Evolutionary conservation across 2,888 invertebrate genomes (phyloP).

Genomic region (Xestia rhomboidea): DNA sequence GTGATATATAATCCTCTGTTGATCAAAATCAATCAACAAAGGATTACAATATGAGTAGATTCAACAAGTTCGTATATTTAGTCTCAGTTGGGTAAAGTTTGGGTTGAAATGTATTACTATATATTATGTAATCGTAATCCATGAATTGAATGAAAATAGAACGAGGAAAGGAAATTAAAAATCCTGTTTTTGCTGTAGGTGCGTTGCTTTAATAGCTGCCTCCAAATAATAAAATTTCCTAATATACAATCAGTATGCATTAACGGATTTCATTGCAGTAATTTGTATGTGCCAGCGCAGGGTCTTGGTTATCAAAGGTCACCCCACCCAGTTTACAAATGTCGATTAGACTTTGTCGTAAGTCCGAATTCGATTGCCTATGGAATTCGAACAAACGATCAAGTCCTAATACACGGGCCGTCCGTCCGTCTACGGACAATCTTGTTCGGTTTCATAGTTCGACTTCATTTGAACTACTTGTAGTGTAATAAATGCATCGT

Average conservation of each 20-base stretch:
- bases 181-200: background rate
- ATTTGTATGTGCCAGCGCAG: background rate
- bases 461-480: background rate
- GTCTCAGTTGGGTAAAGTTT: too few relatives aligned
- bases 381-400: background rate
- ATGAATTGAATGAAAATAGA: too few relatives aligned
- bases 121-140: too few relatives aligned
- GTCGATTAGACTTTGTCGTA: too few relatives aligned
- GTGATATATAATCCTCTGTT: background rate
- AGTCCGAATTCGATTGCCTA: background rate
- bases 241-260: background rate
- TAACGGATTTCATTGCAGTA: too few relatives aligned
- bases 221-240: background rate
- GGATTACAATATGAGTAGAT: too few relatives aligned
- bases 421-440: background rate
- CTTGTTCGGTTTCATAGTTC: too few relatives aligned
- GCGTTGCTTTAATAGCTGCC: background rate
- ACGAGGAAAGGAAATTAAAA: background rate
- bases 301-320: too few relatives aligned
- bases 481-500: background rate
- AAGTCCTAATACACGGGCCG: background rate
- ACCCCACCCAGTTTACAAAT: too few relatives aligned
- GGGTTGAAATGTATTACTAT: too few relatives aligned
- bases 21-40: too few relatives aligned
- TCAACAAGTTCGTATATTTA: too few relatives aligned